A percentile compares a stretch with the other conserved stretches of the same genome.
Evolutionary conservation across 2,113 vertebrate genomes (phyloP).

Genomic region (Proteles cristata): DNA sequence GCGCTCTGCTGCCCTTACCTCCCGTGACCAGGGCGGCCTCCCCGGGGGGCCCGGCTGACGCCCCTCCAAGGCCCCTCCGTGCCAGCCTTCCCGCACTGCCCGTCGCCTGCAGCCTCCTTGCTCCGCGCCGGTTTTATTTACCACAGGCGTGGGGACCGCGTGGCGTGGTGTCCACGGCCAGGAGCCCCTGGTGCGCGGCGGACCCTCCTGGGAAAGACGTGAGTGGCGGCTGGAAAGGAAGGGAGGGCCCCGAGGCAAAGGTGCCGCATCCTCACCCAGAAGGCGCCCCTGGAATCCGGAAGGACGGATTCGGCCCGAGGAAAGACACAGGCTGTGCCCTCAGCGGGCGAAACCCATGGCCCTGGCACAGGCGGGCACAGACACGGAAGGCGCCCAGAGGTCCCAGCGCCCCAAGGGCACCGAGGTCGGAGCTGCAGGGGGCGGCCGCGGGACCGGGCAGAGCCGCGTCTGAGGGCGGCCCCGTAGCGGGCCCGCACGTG

Average conservation of each 20-base stretch:
- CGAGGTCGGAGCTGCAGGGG: neutral
- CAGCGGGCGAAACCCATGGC: neutral
- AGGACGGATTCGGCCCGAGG: neutral
- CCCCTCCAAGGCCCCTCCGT: neutral
- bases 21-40: neutral
- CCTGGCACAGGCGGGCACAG: neutral
- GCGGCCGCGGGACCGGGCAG: neutral
- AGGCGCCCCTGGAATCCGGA: neutral
- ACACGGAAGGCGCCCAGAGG: accelerated
- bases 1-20: neutral
- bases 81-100: neutral
- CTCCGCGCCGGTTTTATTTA: neutral
- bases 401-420: neutral
- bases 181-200: neutral
- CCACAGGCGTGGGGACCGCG: neutral
- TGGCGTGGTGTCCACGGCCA: neutral
- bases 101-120: neutral
- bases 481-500: neutral
- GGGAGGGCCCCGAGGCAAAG: neutral
- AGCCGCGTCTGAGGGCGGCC: too few relatives aligned
- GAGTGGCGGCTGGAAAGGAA: neutral
- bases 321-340: neutral
- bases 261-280: neutral
- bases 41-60: neutral
- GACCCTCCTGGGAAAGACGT: neutral